Evolutionary conservation across 2,797 vertebrate genomes (phyloP).

Genomic region (Gymnoscopelus braueri): DNA sequence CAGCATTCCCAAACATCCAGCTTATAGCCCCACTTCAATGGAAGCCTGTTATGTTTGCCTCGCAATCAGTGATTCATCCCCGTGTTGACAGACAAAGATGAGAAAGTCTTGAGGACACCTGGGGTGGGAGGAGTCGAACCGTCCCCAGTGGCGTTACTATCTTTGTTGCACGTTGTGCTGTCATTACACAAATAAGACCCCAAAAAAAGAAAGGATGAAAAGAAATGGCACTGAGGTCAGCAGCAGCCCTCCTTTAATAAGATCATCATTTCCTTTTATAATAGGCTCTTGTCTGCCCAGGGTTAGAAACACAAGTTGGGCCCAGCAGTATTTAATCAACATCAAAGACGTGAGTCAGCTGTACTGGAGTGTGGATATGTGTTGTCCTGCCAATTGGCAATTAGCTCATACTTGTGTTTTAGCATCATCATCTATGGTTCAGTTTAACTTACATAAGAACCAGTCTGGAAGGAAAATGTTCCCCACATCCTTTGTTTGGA

Average conservation of each 20-base stretch:
- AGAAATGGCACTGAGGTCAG: too few relatives aligned
- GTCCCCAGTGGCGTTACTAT: slow-evolving; percentile 49
- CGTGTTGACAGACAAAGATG: slow-evolving; percentile 58
- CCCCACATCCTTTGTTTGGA: slow-evolving; percentile 53
- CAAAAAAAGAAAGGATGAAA: too few relatives aligned
- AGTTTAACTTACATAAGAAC: slow-evolving; percentile 61
- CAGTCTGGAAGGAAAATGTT: background rate
- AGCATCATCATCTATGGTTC: slow-evolving; percentile 55
- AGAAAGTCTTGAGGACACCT: slow-evolving; percentile 59
- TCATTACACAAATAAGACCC: background rate
- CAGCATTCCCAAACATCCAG: slow-evolving; percentile 65
- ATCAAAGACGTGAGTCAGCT: slow-evolving; percentile 64
- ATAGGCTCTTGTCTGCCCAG: background rate
- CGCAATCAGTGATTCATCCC: slow-evolving; percentile 52
- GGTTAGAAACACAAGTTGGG: slow-evolving; percentile 3
- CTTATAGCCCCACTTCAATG: slow-evolving; percentile 21
- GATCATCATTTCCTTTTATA: background rate
- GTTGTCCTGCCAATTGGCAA: slow-evolving; percentile 58
- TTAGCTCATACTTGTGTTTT: slow-evolving; percentile 67
- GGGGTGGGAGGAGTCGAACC: slow-evolving; percentile 44
- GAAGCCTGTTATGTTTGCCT: slow-evolving; percentile 26
- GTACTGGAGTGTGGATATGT: slow-evolving; percentile 42
- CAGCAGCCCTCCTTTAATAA: too few relatives aligned
- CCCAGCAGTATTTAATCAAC: slow-evolving; percentile 64
- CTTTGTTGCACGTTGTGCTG: slow-evolving; percentile 18